These are phyloP conservation scores for Drosophila rufa DNA, from an alignment of 1,140 invertebrate genomes.

Conservation along the genomic window DNA sequence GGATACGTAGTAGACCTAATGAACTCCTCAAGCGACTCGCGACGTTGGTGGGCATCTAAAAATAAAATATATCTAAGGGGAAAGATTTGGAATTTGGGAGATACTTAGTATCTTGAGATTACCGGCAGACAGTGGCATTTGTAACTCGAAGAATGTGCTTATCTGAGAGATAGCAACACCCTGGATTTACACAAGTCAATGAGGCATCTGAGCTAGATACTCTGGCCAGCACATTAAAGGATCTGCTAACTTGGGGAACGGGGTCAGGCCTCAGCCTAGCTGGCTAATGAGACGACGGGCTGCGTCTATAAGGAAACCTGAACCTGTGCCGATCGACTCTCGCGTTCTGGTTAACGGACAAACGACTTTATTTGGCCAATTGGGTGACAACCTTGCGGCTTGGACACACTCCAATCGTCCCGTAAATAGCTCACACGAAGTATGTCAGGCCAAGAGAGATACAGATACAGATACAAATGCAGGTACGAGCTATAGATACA, in stretches of 20 bases:
- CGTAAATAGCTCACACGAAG: conserved; percentile 74
- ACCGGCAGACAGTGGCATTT: not conserved
- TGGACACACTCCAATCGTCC: conserved; percentile 62
- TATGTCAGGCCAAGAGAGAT: conserved; percentile 53
- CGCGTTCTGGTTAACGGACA: conserved; percentile 59
- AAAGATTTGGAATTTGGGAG: not conserved
- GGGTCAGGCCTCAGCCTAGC: conserved; percentile 33
- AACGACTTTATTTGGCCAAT: conserved; percentile 75
- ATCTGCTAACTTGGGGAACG: conserved; percentile 35
- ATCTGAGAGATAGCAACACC: not conserved
- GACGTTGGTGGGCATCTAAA: conserved; percentile 11
- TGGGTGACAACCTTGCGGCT: conserved; percentile 72
- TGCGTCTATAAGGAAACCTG: conserved; percentile 68
- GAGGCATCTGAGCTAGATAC: not conserved
- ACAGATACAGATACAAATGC: conserved; percentile 35
- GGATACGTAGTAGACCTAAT: too few species aligned
- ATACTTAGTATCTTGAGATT: conserved; percentile 1
- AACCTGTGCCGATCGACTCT: conserved; percentile 19
- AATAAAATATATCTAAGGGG: not conserved
- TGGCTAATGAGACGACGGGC: conserved; percentile 55
- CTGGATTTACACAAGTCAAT: not conserved
- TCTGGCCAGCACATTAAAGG: conserved; percentile 20
- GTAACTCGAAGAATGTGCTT: not conserved
- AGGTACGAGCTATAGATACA: conserved; percentile 31
- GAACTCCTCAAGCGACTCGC: too few species aligned